These are phyloP conservation scores for Apotomis turbidana DNA, from an alignment of 2,888 invertebrate species.

Conservation along the genomic window DNA sequence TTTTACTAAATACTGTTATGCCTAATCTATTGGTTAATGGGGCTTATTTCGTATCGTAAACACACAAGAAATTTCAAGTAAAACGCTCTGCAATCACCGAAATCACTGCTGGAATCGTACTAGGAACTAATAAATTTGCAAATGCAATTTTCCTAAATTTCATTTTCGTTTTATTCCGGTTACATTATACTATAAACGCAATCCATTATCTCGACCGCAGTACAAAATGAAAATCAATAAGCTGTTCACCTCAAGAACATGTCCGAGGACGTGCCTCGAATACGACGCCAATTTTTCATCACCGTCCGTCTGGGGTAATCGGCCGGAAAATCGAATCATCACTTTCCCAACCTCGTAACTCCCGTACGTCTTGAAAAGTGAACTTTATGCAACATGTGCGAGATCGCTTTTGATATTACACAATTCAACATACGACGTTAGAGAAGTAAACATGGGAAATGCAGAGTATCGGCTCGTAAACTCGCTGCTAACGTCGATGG, in stretches of 20 bases:
- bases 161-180: neutral
- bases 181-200: neutral
- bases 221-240: slow-evolving; percentile 58
- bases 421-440: neutral
- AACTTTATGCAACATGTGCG: neutral
- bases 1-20: no score
- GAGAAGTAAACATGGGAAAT: slow-evolving; percentile 12
- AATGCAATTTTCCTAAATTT: no score
- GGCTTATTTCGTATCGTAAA: no score
- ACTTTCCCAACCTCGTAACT: slow-evolving; percentile 56
- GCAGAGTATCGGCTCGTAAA: slow-evolving; percentile 41
- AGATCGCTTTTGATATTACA: slow-evolving; percentile 1
- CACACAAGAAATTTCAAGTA: neutral
- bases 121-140: no score
- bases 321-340: slow-evolving; percentile 54
- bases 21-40: no score
- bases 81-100: neutral
- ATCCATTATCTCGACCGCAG: slow-evolving; percentile 29
- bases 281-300: slow-evolving; percentile 63
- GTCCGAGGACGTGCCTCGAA: slow-evolving; percentile 57
- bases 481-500: slow-evolving; percentile 37
- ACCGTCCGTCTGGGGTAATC: slow-evolving; percentile 60
- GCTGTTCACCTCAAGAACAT: slow-evolving; percentile 50
- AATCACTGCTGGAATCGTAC: no score
- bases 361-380: slow-evolving; percentile 45